These are phyloP conservation scores for Cosmorhoe ocellata DNA, from an alignment of 2,888 invertebrate species.

Conservation along the genomic window DNA sequence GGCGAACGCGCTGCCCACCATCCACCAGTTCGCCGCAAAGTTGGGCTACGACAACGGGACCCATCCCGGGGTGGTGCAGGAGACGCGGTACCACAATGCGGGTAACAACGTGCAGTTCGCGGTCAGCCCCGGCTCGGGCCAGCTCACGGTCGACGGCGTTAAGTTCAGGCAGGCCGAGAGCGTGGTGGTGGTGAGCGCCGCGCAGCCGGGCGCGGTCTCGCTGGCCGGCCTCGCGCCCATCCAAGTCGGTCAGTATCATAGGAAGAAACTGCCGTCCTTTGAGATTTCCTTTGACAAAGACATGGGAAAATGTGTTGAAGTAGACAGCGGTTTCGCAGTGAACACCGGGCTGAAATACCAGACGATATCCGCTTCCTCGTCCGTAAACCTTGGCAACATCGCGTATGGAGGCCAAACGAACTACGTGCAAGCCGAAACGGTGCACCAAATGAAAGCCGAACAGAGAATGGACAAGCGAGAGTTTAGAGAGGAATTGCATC, in stretches of 20 bases:
- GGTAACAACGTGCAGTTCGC: conserved; percentile 63
- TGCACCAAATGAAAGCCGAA: conserved; percentile 62
- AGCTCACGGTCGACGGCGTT: conserved; percentile 72
- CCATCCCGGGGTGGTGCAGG: conserved; percentile 63
- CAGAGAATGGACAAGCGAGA: conserved; percentile 67
- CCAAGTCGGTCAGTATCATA: conserved; percentile 59
- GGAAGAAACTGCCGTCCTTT: conserved; percentile 20
- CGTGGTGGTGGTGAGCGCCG: conserved; percentile 73
- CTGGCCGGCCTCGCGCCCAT: conserved; percentile 68
- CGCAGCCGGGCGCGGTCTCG: conserved; percentile 76
- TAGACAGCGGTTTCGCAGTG: conserved; percentile 44
- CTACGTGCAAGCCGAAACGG: conserved; percentile 60
- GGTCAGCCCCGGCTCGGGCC: conserved; percentile 52
- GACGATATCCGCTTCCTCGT: conserved; percentile 73
- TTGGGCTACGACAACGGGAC: conserved; percentile 76
- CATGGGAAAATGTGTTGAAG: conserved; percentile 16
- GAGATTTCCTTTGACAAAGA: conserved; percentile 21
- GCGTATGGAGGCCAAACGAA: conserved; percentile 69
- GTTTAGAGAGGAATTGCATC: conserved; percentile 79
- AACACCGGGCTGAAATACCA: conserved; percentile 78
- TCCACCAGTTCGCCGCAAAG: conserved; percentile 92
- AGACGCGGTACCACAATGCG: conserved; percentile 64
- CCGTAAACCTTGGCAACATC: conserved; percentile 71
- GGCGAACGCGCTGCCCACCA: conserved; percentile 88
- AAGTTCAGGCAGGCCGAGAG: conserved; percentile 84